Evolutionary conservation across 2,888 invertebrate species (phyloP).

Genomic region (Mythimna impura): DNA sequence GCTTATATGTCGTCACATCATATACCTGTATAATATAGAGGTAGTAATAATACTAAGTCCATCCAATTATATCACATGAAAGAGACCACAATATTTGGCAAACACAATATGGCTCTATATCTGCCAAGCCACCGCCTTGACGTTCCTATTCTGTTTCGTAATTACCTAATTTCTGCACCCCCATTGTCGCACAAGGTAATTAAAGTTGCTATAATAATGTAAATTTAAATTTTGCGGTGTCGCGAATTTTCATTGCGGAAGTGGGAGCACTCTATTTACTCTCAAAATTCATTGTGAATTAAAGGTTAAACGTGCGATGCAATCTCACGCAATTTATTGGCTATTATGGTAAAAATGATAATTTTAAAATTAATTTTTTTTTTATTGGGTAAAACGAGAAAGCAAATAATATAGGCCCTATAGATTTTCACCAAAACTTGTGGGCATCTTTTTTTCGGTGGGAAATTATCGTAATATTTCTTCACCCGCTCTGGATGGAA

Average conservation of each 20-base stretch:
- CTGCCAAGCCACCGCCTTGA: slow-evolving; percentile 11
- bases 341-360: slow-evolving; percentile 24
- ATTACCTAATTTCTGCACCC: slow-evolving; percentile 43
- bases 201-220: slow-evolving; percentile 47
- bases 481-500: too few relatives aligned
- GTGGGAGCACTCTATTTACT: not conserved
- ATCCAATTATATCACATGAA: slow-evolving; percentile 20
- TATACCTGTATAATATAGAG: not conserved
- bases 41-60: slow-evolving; percentile 1
- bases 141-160: slow-evolving; percentile 31
- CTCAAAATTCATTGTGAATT: slow-evolving; percentile 45
- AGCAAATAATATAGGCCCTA: too few relatives aligned
- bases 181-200: slow-evolving; percentile 53
- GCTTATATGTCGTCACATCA: too few relatives aligned
- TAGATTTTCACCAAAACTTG: too few relatives aligned
- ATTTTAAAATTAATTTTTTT: slow-evolving; percentile 3
- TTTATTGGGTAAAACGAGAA: not conserved
- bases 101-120: slow-evolving; percentile 25
- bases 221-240: slow-evolving; percentile 45
- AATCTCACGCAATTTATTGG: slow-evolving; percentile 26
- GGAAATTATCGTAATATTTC: too few relatives aligned
- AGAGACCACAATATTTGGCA: slow-evolving; percentile 23
- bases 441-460: too few relatives aligned
- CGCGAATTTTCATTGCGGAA: slow-evolving; percentile 28
- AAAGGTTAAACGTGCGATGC: slow-evolving; percentile 33